Evolutionary conservation across 2,113 vertebrate species (phyloP).

Genomic region (Eretmochelys imbricata): DNA sequence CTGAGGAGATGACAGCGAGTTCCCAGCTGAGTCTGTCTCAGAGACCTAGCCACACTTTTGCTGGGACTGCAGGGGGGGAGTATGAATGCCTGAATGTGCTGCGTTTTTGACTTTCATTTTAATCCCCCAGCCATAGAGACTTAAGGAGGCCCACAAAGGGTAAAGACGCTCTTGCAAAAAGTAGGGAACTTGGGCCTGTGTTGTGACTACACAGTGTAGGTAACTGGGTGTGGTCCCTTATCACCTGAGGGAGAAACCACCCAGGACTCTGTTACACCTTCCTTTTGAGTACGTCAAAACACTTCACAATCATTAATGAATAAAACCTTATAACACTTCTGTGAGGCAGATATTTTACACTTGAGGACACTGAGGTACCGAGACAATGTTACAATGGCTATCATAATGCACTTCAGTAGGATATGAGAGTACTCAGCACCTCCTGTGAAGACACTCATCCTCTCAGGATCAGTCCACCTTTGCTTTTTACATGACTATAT

Average conservation of each 20-base stretch:
- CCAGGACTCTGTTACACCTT: not conserved
- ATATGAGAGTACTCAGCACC: not conserved
- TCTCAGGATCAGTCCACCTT: not conserved
- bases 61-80: no score
- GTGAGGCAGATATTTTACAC: not conserved
- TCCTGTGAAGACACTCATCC: not conserved
- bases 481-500: not conserved
- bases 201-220: no score
- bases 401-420: accelerated
- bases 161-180: no score
- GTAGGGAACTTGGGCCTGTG: no score
- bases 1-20: no score
- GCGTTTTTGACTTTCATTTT: no score
- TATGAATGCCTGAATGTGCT: no score
- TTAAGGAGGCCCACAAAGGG: no score
- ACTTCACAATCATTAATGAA: not conserved
- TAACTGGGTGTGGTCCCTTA: no score
- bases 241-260: not conserved
- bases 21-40: not conserved
- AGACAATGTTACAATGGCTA: not conserved
- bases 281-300: not conserved
- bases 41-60: not conserved
- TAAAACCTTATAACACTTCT: not conserved
- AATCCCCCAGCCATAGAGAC: no score
- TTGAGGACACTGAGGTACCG: not conserved